Evolutionary conservation across 2,797 vertebrate species (phyloP).

Genomic region (Dermochelys coriacea): DNA sequence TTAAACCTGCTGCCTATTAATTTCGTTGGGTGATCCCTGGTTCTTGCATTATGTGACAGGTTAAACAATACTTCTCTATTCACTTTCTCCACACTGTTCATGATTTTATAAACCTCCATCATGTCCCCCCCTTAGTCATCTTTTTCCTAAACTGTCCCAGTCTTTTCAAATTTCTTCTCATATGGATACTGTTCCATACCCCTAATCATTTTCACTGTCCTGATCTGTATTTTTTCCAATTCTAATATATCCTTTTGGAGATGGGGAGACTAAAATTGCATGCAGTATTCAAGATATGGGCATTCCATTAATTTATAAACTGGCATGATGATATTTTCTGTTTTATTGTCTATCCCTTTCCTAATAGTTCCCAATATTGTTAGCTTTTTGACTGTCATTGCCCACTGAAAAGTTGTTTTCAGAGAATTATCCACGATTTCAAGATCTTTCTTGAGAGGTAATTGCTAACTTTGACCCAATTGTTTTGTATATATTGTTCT

Average conservation of each 20-base stretch:
- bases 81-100: not conserved
- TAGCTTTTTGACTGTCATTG: not conserved
- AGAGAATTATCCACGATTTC: not conserved
- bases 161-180: not conserved
- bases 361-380: not conserved
- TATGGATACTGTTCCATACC: not conserved
- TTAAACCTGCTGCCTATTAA: not conserved
- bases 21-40: not conserved
- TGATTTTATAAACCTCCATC: not conserved
- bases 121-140: not conserved
- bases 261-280: not conserved
- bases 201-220: not conserved
- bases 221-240: not conserved
- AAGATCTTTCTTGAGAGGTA: not conserved
- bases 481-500: not conserved
- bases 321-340: not conserved
- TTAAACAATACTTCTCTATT: not conserved
- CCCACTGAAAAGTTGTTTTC: not conserved
- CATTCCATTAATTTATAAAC: not conserved
- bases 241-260: not conserved
- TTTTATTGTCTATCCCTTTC: not conserved
- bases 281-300: not conserved
- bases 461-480: not conserved
- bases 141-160: not conserved
- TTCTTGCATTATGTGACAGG: not conserved